Evolutionary conservation across 2,888 invertebrate genomes (phyloP).

Genomic region (Tachina fera): DNA sequence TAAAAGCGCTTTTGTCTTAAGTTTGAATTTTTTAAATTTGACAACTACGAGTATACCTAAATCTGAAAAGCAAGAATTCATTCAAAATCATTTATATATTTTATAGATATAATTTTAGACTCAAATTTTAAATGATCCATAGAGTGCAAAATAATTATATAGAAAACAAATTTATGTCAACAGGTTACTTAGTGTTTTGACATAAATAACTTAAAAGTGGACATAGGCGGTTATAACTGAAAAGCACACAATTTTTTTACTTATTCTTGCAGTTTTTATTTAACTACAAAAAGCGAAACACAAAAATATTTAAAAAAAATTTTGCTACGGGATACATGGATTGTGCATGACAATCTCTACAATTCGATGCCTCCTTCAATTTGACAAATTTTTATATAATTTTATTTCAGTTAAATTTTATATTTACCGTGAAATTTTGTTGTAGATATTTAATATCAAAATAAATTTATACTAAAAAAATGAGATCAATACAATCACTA

Average conservation of each 20-base stretch:
- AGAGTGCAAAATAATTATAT: too few relatives aligned
- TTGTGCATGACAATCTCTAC: conserved; percentile 33
- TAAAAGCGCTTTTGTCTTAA: neutral
- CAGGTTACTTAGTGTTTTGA: too few relatives aligned
- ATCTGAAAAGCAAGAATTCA: too few relatives aligned
- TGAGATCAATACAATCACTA: too few relatives aligned
- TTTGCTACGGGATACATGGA: conserved; percentile 45
- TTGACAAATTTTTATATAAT: conserved; percentile 40
- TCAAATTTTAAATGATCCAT: too few relatives aligned
- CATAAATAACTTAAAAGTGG: neutral
- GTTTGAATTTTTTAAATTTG: neutral
- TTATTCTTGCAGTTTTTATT: conserved; percentile 7
- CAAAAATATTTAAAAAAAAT: conserved; percentile 31
- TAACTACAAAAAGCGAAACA: conserved; percentile 28
- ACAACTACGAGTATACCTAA: too few relatives aligned
- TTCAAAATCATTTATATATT: too few relatives aligned
- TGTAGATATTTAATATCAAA: conserved; percentile 27
- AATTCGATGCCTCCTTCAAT: conserved; percentile 37
- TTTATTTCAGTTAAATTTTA: conserved; percentile 27
- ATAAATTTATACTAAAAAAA: neutral
- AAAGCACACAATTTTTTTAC: neutral
- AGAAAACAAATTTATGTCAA: too few relatives aligned
- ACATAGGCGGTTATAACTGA: neutral
- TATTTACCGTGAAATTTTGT: conserved; percentile 1
- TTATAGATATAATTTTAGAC: too few relatives aligned